Evolutionary conservation across 2,888 invertebrate genomes (phyloP), one percentile per base, ranked within the genome.

Genomic region (Oligia strigilis): DNA sequence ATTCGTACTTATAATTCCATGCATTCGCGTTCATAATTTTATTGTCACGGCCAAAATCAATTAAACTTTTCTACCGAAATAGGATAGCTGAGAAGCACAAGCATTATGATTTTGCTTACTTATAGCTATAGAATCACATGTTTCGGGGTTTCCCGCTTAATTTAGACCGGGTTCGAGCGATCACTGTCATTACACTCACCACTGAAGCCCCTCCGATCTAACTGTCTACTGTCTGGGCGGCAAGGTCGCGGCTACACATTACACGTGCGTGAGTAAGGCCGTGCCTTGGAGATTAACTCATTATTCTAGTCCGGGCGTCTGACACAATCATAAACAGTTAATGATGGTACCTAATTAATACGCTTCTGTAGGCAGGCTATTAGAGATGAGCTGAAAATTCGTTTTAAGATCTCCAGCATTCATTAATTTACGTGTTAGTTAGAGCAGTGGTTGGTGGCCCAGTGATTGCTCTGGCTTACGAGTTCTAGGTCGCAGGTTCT

Each of bases 221-320:
- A 46, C 23, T 29, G 46, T 70, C 9, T 55, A 40, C 36, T 43
- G 49, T 55, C 60, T 65, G n/a, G 3, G 23, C 36, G 23, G 3
- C 77, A 66, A 81, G 77, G 82, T 67, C 82, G 17, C n/a, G 40
- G 4, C 23, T 55, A 17, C 43, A 60, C 36, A 23, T 19, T n/a
- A 76, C 52, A 49, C 55, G 62, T 60, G 77, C 58, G 67, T 55
- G 13, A 19, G n/a, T 13, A 13, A 29, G 55, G 23, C 23, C 36
- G 14, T 36, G 13, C 40, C 13, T 43, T 29, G 46, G 36, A 65
- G 70, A 81, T 76, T 81, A 81, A 60, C 52, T 66, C 6, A 71
- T 71, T 71, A 52, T 29, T 58, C 14, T 76, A n/a, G 40, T 58
- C 19, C 11, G 19, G 8, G 14, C 80, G 52, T 58, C 75, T 19